Conservation (phyloP, 2,888 invertebrate species). For the Leptinotarsa haldemani region DNA sequence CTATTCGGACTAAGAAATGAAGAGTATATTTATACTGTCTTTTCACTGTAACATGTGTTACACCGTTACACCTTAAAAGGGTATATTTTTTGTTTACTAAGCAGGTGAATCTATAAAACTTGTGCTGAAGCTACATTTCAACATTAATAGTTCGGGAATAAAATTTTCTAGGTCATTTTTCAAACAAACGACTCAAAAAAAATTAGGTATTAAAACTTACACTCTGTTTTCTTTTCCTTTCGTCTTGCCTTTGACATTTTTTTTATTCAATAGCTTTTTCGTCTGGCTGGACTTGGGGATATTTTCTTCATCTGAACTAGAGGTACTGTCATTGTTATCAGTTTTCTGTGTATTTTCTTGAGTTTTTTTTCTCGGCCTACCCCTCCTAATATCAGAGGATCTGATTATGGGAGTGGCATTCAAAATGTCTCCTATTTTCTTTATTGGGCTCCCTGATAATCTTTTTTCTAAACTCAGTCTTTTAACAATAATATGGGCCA, state of each 20-base stretch:
- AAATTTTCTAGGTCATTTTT: not conserved
- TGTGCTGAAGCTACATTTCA: too few species aligned
- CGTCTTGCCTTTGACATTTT: conserved; percentile 4
- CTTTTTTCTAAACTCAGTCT: conserved; percentile 30
- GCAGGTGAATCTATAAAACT: too few species aligned
- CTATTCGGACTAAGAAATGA: too few species aligned
- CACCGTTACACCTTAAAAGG: too few species aligned
- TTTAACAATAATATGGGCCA: conserved; percentile 32
- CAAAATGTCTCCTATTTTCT: conserved; percentile 24
- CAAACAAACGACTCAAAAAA: not conserved
- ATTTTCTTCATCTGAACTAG: not conserved
- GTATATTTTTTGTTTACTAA: too few species aligned
- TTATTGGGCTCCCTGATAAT: conserved; percentile 19
- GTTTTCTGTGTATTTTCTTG: not conserved
- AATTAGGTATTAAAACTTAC: conserved; percentile 1
- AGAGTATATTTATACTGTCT: too few species aligned
- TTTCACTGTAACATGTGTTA: too few species aligned
- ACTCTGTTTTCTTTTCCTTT: conserved; percentile 33
- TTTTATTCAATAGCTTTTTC: not conserved
- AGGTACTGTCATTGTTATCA: not conserved
- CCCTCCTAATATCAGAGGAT: conserved; percentile 20
- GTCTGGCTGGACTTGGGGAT: not conserved
- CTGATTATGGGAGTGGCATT: conserved; percentile 26
- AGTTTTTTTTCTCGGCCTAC: not conserved
- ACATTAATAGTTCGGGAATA: too few species aligned